These are phyloP conservation scores for Protonibea diacanthus DNA, from an alignment of 2,797 vertebrate genomes.

Conservation along the genomic window DNA sequence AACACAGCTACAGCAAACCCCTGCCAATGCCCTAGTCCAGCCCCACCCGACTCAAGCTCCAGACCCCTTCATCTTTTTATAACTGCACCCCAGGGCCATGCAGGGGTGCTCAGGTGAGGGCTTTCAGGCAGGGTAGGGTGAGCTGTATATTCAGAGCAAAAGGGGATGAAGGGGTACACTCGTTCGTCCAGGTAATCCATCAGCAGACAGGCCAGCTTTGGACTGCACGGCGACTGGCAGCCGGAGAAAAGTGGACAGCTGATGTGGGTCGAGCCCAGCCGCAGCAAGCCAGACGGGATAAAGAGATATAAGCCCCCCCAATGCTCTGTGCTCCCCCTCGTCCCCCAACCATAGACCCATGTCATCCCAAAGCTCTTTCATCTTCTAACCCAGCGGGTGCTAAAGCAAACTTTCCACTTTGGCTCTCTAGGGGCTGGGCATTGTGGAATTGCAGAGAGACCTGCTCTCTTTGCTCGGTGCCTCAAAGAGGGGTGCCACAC, in stretches of 20 bases:
- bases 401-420: slow-evolving; percentile 88
- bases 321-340: slow-evolving; percentile 56
- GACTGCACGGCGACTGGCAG: slow-evolving; percentile 72
- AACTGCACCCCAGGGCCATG: slow-evolving; percentile 73
- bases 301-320: slow-evolving; percentile 83
- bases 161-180: slow-evolving; percentile 67
- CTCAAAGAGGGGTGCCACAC: slow-evolving; percentile 66
- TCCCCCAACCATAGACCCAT: slow-evolving; percentile 68
- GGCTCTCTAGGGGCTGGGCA: slow-evolving; percentile 74
- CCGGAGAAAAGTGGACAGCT: slow-evolving; percentile 81
- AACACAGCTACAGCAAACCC: slow-evolving; percentile 65
- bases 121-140: slow-evolving; percentile 54
- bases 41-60: slow-evolving; percentile 48
- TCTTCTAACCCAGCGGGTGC: slow-evolving; percentile 81
- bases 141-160: slow-evolving; percentile 55
- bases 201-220: slow-evolving; percentile 86
- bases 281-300: slow-evolving; percentile 85
- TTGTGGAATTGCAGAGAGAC: slow-evolving; percentile 71
- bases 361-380: slow-evolving; percentile 84
- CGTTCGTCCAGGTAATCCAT: slow-evolving; percentile 83
- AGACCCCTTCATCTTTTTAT: slow-evolving; percentile 85
- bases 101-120: slow-evolving; percentile 80
- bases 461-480: slow-evolving; percentile 53
- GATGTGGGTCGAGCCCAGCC: slow-evolving; percentile 75
- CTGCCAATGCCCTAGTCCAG: slow-evolving; percentile 62